Evolutionary conservation across 2,888 invertebrate species (phyloP).

Genomic region (Drosophila pseudotalamancana): DNA sequence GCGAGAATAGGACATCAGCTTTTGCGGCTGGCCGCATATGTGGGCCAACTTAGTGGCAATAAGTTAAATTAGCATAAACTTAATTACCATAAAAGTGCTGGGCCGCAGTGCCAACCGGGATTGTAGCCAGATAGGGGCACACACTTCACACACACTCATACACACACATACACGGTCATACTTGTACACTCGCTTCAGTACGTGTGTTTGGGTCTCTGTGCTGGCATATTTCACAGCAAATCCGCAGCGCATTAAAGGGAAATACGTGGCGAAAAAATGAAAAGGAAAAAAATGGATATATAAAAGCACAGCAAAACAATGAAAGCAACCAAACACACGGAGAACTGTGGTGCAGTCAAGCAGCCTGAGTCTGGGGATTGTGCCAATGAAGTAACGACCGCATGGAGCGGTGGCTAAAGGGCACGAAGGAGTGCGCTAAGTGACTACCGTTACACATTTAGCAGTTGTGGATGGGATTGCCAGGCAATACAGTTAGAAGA

Average conservation of each 20-base stretch:
- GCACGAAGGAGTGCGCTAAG: conserved; percentile 54
- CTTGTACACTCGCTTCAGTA: conserved; percentile 4
- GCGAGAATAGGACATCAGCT: conserved; percentile 27
- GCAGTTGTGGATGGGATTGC: conserved; percentile 54
- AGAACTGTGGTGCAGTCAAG: conserved; percentile 25
- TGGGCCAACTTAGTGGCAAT: conserved; percentile 78
- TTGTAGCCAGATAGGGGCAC: conserved; percentile 45
- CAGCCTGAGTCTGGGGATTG: conserved; percentile 64
- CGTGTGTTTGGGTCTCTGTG: conserved; percentile 29
- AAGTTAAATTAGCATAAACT: conserved; percentile 79
- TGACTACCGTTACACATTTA: conserved; percentile 70
- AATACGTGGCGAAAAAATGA: conserved; percentile 71
- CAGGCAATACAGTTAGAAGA: conserved; percentile 53
- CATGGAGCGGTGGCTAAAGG: conserved; percentile 32
- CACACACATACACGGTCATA: no score
- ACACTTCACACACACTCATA: conserved; percentile 1
- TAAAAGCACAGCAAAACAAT: conserved; percentile 71
- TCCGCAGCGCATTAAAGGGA: conserved; percentile 78
- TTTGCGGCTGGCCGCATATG: conserved; percentile 75
- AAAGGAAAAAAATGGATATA: conserved; percentile 13
- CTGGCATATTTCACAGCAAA: conserved; percentile 73
- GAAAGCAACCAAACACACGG: conserved; percentile 51
- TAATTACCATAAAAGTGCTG: conserved; percentile 78
- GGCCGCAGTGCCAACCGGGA: conserved; percentile 69
- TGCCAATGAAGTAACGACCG: conserved; percentile 75